Conservation (phyloP, 2,113 vertebrate genomes). For the Calyptomena viridis region DNA sequence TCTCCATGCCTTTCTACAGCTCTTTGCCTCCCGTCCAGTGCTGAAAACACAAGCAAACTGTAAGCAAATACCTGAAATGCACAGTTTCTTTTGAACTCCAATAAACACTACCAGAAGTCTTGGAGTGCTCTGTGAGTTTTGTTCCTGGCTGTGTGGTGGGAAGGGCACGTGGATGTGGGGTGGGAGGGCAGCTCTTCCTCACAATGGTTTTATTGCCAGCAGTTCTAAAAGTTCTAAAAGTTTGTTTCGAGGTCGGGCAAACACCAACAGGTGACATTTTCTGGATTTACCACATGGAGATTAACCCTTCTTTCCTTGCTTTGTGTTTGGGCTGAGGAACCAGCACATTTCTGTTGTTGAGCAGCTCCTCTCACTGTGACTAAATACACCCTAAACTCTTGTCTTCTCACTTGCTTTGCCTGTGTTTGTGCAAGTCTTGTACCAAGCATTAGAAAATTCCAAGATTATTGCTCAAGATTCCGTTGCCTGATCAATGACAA, state of each 20-base stretch:
- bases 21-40: background rate
- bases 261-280: fast-evolving
- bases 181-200: background rate
- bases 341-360: background rate
- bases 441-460: background rate
- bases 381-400: background rate
- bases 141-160: background rate
- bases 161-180: background rate
- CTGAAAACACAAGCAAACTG: background rate
- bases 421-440: background rate
- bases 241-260: background rate
- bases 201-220: background rate
- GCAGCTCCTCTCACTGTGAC: background rate
- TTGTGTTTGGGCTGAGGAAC: background rate
- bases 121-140: constrained; percentile 31
- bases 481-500: background rate
- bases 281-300: background rate
- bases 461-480: background rate
- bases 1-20: constrained; percentile 33
- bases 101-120: constrained; percentile 51
- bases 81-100: constrained; percentile 32
- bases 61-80: background rate
- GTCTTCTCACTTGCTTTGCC: background rate
- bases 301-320: background rate
- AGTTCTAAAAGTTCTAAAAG: background rate